Percentiles rank a stretch among this genome's conserved stretches.
These are phyloP conservation scores for Rhamnusium bicolor DNA, from an alignment of 2,888 invertebrate genomes.

Conservation along the genomic window DNA sequence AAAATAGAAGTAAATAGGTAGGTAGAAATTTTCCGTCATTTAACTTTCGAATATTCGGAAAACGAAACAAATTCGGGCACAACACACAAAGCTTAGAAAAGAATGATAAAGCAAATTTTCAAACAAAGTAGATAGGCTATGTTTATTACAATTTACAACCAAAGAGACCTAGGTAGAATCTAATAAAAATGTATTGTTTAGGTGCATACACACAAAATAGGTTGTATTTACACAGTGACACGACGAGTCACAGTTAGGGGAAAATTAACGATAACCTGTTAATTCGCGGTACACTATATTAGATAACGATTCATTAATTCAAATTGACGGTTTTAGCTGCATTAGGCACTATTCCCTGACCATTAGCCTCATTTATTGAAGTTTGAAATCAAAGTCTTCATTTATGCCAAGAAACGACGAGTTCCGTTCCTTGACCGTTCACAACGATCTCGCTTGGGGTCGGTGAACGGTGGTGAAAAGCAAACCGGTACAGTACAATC, in stretches of 20 bases:
- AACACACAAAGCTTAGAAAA: neutral
- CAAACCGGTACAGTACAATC: slow-evolving; percentile 43
- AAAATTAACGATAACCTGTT: neutral
- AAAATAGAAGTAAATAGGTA: neutral
- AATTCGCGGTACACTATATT: neutral
- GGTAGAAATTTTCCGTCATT: neutral
- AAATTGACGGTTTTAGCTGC: neutral
- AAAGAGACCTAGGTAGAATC: neutral
- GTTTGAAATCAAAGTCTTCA: slow-evolving; percentile 4
- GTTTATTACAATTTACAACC: neutral
- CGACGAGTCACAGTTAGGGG: neutral
- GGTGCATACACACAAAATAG: neutral
- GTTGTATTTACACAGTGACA: neutral
- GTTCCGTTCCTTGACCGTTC: slow-evolving; percentile 70
- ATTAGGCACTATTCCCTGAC: neutral
- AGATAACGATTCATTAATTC: neutral
- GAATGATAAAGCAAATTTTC: neutral
- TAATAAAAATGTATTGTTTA: neutral
- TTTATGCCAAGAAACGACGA: slow-evolving; percentile 25
- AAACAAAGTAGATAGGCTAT: neutral
- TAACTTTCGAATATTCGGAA: neutral
- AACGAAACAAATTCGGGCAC: neutral
- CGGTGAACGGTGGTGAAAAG: slow-evolving; percentile 75
- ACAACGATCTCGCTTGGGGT: slow-evolving; percentile 78
- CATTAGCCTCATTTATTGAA: neutral